A percentile compares a stretch with the other conserved stretches of the same genome.
phyloP scores from a whole-genome alignment of 2,888 invertebrate genomes.

The Troilus luridus region DNA sequence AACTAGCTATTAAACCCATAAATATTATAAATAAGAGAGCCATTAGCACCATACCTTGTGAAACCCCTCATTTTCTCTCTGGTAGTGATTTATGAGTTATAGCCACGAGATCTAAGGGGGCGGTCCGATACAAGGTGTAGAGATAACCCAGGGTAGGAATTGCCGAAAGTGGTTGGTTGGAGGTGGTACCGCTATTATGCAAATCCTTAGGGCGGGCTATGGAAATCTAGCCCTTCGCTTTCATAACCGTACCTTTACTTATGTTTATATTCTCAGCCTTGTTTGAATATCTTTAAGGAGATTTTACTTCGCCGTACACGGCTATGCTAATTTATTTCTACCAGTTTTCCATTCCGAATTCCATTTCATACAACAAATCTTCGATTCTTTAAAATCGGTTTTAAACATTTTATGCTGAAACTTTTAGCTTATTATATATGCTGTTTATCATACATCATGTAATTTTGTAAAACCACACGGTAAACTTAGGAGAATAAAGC shows the following conservation, averaged over 20 bases:
- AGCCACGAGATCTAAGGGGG: background rate
- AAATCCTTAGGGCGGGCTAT: conserved; percentile 21
- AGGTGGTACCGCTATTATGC: conserved; percentile 23
- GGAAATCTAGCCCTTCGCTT: conserved; percentile 26
- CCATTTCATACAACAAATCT: no score
- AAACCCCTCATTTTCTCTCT: background rate
- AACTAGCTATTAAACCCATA: background rate
- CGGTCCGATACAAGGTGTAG: background rate
- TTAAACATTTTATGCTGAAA: no score
- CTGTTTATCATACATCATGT: no score
- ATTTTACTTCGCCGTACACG: background rate
- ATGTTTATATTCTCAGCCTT: conserved; percentile 35
- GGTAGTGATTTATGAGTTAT: background rate
- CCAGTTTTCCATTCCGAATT: background rate
- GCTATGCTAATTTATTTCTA: background rate
- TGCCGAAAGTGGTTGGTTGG: conserved; percentile 6
- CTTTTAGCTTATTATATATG: no score
- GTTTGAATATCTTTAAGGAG: conserved; percentile 28
- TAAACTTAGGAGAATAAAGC: no score
- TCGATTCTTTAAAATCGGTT: no score
- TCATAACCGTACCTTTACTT: conserved; percentile 40
- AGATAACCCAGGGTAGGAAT: conserved; percentile 16
- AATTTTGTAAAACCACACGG: no score
- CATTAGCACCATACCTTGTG: background rate
- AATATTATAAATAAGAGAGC: background rate